Percentiles rank a stretch among this genome's conserved stretches.
phyloP scores from a whole-genome alignment of 1,140 invertebrate genomes.

The Argopecten irradians region DNA sequence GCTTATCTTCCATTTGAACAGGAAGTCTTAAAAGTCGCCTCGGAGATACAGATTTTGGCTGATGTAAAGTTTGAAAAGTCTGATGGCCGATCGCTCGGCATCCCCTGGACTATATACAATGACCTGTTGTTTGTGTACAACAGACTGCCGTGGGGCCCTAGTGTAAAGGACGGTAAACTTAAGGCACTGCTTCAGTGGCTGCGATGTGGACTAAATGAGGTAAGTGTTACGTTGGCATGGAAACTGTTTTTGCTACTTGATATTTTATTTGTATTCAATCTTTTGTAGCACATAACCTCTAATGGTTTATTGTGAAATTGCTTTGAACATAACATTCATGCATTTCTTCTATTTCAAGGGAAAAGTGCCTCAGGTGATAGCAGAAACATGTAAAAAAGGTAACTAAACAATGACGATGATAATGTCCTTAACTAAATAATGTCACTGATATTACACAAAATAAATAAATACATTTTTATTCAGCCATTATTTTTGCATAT shows the following conservation, averaged over 20 bases:
- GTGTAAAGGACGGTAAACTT: neutral
- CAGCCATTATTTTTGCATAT: too few species aligned
- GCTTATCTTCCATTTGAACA: neutral
- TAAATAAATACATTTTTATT: too few species aligned
- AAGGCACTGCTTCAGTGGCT: neutral
- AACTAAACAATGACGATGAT: too few species aligned
- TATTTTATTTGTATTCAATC: neutral
- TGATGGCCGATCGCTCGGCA: neutral
- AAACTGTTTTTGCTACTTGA: too few species aligned
- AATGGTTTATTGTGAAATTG: neutral
- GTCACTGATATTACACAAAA: too few species aligned
- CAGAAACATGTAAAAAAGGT: neutral
- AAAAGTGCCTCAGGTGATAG: neutral
- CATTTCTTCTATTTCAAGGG: neutral
- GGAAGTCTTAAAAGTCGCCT: neutral
- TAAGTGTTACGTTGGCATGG: neutral
- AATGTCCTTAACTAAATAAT: too few species aligned
- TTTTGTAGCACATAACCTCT: neutral
- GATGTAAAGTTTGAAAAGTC: neutral
- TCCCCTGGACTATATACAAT: neutral
- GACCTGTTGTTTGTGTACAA: neutral
- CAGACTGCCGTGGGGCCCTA: neutral
- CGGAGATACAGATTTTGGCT: neutral
- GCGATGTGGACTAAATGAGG: neutral
- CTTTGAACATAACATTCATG: neutral